Base-by-base conservation (phyloP, 2,797 vertebrate genomes). In the Alectoris magna region DNA sequence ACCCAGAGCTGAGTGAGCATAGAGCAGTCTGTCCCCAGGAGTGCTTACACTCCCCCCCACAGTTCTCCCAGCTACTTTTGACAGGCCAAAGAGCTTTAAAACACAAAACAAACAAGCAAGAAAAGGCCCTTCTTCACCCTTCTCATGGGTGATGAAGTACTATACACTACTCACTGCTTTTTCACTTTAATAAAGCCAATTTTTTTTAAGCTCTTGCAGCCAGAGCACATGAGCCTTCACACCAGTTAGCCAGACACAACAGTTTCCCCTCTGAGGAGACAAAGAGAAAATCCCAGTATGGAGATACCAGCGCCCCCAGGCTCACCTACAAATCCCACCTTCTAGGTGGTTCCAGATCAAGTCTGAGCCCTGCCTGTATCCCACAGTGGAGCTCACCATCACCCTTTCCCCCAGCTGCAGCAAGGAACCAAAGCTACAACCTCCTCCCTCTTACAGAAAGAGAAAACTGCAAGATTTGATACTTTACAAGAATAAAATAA, bases 281-380 rank as follows among this genome's bases (percentile, higher is more conserved):
- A 12, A 56, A 21, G 34, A 27, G 23, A 48, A 34, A 38, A 71
- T 8, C 5, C 19, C 43, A 23, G 58, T 38, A 4, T 0, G 2
- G 26, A 44, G 14, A 56, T 11, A 22, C 13, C 55, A 11, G 13
- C 26, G 9, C 10, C 15, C 34, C 14, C 59, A 48, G 21, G 16
- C 18, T n/a, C 5, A 14, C 8, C 5, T 2, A 3, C 36, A n/a
- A 39, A 66, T 26, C 43, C 18, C 58, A 21, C 18, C 17, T 41
- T 11, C 29, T 0, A 1, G 31, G 12, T 4, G 6, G 12, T 21
- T 71, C 14, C 36, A 27, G 34, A 7, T 7, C 3, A 14, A 79
- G 27, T 2, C 43, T 13, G 48, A 36, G 26, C 38, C 58, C 15
- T 11, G 27, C n/a, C 39, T 38, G 16, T 11, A 22, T 8, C 5